Evolutionary conservation across 2,888 invertebrate genomes (phyloP).

Genomic region (Noctua janthina): DNA sequence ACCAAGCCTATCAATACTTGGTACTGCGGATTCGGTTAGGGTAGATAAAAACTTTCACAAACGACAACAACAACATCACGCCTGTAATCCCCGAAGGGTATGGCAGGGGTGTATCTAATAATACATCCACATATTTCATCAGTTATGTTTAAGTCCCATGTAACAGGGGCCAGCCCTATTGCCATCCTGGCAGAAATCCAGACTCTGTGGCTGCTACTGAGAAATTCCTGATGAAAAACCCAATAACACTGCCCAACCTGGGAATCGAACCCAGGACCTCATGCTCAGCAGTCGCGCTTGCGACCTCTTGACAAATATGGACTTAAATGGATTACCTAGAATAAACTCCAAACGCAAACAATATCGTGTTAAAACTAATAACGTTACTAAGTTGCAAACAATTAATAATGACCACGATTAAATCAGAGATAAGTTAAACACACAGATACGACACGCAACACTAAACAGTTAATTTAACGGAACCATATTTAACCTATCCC

Average conservation of each 20-base stretch:
- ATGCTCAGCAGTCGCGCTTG: too few relatives aligned
- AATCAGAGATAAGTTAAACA: constrained; percentile 38
- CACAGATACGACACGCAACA: constrained; percentile 25
- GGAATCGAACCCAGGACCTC: too few relatives aligned
- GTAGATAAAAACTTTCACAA: not conserved
- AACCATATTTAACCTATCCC: constrained; percentile 55
- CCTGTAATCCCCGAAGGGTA: too few relatives aligned
- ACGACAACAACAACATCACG: too few relatives aligned
- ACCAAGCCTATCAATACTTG: not conserved
- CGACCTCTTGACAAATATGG: not conserved
- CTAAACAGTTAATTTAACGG: constrained; percentile 40
- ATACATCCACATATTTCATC: too few relatives aligned
- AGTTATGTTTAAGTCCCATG: too few relatives aligned
- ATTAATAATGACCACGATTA: constrained; percentile 20
- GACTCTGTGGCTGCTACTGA: too few relatives aligned
- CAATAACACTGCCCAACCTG: too few relatives aligned
- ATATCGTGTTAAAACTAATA: constrained; percentile 3
- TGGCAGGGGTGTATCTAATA: too few relatives aligned
- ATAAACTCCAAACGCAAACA: not conserved
- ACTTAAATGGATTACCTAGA: not conserved
- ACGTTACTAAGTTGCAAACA: constrained; percentile 8
- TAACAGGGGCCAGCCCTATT: too few relatives aligned
- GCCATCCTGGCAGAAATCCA: too few relatives aligned
- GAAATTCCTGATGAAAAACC: too few relatives aligned
- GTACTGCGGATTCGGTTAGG: not conserved